These are phyloP conservation scores for Poecile atricapillus DNA, from an alignment of 2,113 vertebrate genomes.

Conservation along the genomic window DNA sequence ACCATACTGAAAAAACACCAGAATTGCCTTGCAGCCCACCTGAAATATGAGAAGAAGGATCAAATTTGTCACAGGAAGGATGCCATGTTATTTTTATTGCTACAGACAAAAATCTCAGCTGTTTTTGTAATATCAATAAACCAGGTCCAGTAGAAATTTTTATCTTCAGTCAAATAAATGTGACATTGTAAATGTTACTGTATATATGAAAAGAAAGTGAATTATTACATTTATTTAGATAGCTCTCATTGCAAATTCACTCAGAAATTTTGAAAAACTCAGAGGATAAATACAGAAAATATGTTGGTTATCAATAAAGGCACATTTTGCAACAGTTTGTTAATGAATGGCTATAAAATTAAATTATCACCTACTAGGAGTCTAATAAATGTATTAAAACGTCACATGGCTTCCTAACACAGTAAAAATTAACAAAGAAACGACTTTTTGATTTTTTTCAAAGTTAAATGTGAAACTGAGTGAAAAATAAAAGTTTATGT, in stretches of 20 bases:
- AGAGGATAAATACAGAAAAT: neutral
- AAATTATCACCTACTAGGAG: neutral
- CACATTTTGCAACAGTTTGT: neutral
- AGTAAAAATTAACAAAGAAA: neutral
- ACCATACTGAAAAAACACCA: constrained; percentile 90
- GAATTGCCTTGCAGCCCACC: constrained; percentile 87
- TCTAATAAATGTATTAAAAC: neutral
- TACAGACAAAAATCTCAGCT: neutral
- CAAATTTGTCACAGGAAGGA: neutral
- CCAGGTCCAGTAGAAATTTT: neutral
- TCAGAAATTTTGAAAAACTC: neutral
- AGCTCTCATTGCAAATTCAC: neutral
- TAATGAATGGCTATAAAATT: neutral
- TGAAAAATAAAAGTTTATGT: neutral
- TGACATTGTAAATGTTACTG: neutral
- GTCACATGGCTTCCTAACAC: neutral
- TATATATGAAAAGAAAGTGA: neutral
- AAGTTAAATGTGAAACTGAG: neutral
- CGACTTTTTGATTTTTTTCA: neutral
- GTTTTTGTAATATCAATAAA: neutral
- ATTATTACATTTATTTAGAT: neutral
- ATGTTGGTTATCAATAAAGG: neutral
- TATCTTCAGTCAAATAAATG: neutral
- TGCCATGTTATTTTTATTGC: neutral
- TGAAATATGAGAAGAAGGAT: constrained; percentile 55